These are phyloP conservation scores for Diglossa cyanea DNA, from an alignment of 2,797 vertebrate species.

Conservation along the genomic window DNA sequence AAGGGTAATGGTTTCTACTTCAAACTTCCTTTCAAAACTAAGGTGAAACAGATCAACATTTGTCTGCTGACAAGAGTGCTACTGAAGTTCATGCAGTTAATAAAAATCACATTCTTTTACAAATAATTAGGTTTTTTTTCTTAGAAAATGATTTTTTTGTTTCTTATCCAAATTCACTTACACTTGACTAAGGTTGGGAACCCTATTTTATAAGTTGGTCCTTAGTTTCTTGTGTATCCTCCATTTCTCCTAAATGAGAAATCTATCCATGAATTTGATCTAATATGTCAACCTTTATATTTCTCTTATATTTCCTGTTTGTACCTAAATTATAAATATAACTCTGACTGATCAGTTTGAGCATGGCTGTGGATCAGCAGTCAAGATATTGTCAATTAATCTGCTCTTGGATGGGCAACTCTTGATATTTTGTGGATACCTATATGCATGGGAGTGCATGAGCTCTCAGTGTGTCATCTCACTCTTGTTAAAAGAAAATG, in stretches of 20 bases:
- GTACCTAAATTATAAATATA: background rate
- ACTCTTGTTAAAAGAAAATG: background rate
- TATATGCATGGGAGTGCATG: background rate
- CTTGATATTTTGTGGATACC: background rate
- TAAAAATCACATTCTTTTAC: background rate
- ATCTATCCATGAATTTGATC: background rate
- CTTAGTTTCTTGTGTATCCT: background rate
- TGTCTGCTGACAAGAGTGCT: background rate
- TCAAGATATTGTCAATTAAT: background rate
- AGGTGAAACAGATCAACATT: background rate
- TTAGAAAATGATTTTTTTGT: background rate
- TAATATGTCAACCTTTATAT: background rate
- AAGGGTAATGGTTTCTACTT: background rate
- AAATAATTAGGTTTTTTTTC: background rate
- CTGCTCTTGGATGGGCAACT: background rate
- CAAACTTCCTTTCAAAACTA: background rate
- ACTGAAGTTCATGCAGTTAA: background rate
- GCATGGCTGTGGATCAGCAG: background rate
- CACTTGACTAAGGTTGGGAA: background rate
- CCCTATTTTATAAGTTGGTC: background rate
- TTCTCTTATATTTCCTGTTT: background rate
- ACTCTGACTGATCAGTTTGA: background rate
- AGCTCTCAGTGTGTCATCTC: background rate
- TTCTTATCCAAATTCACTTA: background rate
- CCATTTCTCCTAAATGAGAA: background rate